These are phyloP conservation scores for Nomada fabriciana DNA, from an alignment of 2,888 invertebrate species.

Conservation along the genomic window DNA sequence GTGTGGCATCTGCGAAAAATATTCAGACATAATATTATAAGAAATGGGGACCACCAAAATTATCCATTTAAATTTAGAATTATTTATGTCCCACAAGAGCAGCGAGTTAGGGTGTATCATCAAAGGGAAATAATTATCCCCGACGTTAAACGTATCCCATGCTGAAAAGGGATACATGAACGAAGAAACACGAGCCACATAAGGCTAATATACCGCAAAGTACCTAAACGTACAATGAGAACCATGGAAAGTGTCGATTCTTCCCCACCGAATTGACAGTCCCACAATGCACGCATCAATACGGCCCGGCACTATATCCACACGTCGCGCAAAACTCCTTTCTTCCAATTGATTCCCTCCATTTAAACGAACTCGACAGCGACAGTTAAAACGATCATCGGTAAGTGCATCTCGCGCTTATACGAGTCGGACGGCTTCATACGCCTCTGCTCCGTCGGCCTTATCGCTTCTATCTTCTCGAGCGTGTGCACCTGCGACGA, in stretches of 20 bases:
- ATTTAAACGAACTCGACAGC: background rate
- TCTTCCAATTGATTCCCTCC: background rate
- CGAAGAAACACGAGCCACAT: background rate
- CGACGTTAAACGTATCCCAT: background rate
- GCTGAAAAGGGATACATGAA: background rate
- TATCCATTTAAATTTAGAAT: too few species aligned
- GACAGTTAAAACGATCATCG: conserved; percentile 9
- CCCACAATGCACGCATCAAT: background rate
- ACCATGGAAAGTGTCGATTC: background rate
- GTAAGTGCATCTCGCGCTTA: background rate
- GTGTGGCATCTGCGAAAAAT: too few species aligned
- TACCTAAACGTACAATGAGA: background rate
- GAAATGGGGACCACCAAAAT: too few species aligned
- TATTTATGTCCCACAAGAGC: too few species aligned
- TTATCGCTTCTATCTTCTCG: conserved; percentile 10
- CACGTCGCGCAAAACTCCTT: background rate
- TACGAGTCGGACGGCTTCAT: conserved; percentile 6
- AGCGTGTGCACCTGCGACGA: conserved; percentile 18
- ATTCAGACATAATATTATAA: too few species aligned
- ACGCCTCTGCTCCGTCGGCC: background rate
- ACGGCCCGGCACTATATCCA: too few species aligned
- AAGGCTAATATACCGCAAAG: background rate
- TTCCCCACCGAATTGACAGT: background rate
- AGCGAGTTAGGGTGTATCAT: background rate
- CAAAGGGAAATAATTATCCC: background rate